A percentile compares a stretch with the other conserved stretches of the same genome.
Evolutionary conservation across 2,888 invertebrate species (phyloP).

Genomic region (Drosophila multiciliata): DNA sequence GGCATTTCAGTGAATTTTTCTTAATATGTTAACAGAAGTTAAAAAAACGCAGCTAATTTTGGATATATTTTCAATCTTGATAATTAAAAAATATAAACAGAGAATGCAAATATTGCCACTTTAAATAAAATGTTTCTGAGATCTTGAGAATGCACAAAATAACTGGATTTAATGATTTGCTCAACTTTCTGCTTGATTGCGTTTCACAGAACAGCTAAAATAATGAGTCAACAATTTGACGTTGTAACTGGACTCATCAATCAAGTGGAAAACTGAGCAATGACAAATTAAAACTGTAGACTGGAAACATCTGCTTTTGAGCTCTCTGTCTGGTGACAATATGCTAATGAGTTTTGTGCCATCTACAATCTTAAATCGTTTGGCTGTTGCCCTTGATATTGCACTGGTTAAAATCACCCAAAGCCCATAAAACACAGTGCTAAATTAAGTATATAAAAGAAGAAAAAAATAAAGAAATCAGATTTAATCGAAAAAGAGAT

Average conservation of each 20-base stretch:
- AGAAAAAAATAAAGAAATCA: not conserved
- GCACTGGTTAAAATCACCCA: not conserved
- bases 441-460: slow-evolving; percentile 20
- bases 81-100: not conserved
- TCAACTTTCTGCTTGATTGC: not conserved
- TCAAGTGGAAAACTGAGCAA: slow-evolving; percentile 39
- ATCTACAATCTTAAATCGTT: slow-evolving; percentile 37
- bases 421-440: slow-evolving; percentile 11
- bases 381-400: slow-evolving; percentile 15
- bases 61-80: not conserved
- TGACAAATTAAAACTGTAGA: slow-evolving; percentile 23
- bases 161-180: not conserved
- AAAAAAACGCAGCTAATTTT: not conserved
- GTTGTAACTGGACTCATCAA: slow-evolving; percentile 37
- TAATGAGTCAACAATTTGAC: not conserved
- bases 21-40: not conserved
- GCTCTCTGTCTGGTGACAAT: slow-evolving; percentile 45
- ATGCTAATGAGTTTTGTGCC: slow-evolving; percentile 51
- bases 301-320: slow-evolving; percentile 35
- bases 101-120: not conserved
- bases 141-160: not conserved
- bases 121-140: not conserved
- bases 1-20: not conserved
- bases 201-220: slow-evolving; percentile 1
- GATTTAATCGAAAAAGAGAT: slow-evolving; percentile 15